Conservation (phyloP, 2,797 vertebrate genomes). For the Lerista edwardsae region DNA sequence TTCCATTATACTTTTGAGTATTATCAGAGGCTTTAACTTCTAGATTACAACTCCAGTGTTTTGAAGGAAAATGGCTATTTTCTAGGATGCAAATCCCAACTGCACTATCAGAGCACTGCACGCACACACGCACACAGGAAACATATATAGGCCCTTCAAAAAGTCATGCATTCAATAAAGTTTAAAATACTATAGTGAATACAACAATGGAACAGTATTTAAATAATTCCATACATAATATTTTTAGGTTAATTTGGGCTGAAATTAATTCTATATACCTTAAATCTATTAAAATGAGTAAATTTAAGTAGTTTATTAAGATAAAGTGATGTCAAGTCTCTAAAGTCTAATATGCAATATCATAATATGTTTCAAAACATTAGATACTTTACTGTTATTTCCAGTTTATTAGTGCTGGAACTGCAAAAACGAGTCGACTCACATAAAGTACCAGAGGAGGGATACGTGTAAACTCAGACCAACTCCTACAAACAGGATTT, state of each 20-base stretch:
- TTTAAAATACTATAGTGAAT: not conserved
- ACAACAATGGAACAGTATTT: not conserved
- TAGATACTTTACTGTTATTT: not conserved
- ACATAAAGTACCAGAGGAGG: not conserved
- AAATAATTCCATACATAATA: not conserved
- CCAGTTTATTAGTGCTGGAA: not conserved
- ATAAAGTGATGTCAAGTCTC: not conserved
- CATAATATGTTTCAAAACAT: not conserved
- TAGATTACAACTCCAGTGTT: not conserved
- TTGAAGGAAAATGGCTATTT: not conserved
- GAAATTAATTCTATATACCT: not conserved
- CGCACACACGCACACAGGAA: too few relatives aligned
- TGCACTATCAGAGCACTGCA: not conserved
- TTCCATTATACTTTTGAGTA: not conserved
- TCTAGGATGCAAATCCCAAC: slow-evolving; percentile 1
- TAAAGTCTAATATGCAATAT: not conserved
- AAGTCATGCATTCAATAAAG: slow-evolving; percentile 16
- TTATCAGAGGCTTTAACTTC: not conserved
- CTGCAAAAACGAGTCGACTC: not conserved
- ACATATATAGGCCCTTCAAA: not conserved
- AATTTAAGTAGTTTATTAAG: not conserved
- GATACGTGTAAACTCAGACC: not conserved
- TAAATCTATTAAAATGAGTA: not conserved
- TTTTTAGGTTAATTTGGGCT: not conserved
- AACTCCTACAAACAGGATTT: not conserved